Evolutionary conservation across 2,113 vertebrate genomes (phyloP).

Genomic region (Sinocyclocheilus maitianheensis): DNA sequence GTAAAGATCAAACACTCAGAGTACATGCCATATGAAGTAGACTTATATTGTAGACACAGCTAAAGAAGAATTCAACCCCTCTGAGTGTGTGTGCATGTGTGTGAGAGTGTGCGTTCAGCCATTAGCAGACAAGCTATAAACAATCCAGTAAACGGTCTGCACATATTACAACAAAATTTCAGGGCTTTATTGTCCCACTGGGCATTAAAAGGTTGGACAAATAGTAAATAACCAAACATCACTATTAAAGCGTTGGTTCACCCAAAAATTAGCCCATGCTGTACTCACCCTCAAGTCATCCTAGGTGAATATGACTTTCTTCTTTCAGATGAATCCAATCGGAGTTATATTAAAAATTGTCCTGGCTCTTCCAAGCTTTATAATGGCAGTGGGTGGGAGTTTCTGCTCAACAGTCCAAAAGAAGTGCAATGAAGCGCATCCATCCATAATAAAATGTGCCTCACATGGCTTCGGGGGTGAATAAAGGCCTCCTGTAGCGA

Average conservation of each 20-base stretch:
- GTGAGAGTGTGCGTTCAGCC: slow-evolving; percentile 22
- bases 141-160: not conserved
- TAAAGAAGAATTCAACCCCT: not conserved
- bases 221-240: not conserved
- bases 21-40: not conserved
- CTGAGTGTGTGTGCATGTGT: slow-evolving; percentile 48
- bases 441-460: too few relatives aligned
- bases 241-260: not conserved
- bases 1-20: not conserved
- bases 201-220: not conserved
- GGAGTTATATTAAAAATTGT: too few relatives aligned
- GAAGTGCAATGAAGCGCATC: too few relatives aligned
- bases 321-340: too few relatives aligned
- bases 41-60: not conserved
- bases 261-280: too few relatives aligned
- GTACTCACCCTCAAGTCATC: too few relatives aligned
- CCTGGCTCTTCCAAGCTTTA: too few relatives aligned
- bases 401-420: too few relatives aligned
- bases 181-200: not conserved
- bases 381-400: too few relatives aligned
- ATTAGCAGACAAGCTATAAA: slow-evolving; percentile 35
- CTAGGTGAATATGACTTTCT: too few relatives aligned
- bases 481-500: too few relatives aligned
- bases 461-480: too few relatives aligned
- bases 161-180: not conserved